Conservation (phyloP, 1,140 invertebrate species). For the Palaemon carinicauda region DNA sequence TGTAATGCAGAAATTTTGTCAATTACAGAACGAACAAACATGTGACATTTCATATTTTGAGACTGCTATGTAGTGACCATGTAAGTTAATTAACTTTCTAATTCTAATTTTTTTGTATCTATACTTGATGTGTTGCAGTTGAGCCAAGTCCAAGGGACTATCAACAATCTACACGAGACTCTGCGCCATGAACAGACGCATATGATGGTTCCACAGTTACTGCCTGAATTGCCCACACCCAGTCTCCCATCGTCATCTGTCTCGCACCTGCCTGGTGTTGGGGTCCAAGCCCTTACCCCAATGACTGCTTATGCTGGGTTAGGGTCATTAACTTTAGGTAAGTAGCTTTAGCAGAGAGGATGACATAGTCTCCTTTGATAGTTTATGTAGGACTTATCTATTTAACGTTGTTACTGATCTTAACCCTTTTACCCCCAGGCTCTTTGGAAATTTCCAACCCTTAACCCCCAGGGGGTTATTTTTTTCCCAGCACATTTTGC, state of each 20-base stretch:
- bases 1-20: too few species aligned
- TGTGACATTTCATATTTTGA: background rate
- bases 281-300: conserved; percentile 17
- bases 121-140: background rate
- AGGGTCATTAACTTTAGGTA: conserved; percentile 20
- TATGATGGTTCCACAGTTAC: background rate
- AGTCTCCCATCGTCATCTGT: background rate
- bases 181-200: conserved; percentile 46
- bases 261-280: background rate
- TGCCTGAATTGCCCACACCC: background rate
- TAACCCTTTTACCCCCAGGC: too few species aligned
- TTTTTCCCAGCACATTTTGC: too few species aligned
- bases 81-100: background rate
- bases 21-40: too few species aligned
- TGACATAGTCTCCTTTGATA: too few species aligned
- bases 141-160: conserved; percentile 53
- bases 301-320: conserved; percentile 46
- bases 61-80: background rate
- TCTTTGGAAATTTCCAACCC: too few species aligned
- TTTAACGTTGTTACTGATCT: too few species aligned
- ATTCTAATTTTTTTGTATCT: too few species aligned
- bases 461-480: too few species aligned
- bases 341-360: background rate
- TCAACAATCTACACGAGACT: conserved; percentile 47
- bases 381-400: too few species aligned